phyloP scores from a whole-genome alignment of 2,797 vertebrate genomes.

The Microctenopoma stevenorrisi region DNA sequence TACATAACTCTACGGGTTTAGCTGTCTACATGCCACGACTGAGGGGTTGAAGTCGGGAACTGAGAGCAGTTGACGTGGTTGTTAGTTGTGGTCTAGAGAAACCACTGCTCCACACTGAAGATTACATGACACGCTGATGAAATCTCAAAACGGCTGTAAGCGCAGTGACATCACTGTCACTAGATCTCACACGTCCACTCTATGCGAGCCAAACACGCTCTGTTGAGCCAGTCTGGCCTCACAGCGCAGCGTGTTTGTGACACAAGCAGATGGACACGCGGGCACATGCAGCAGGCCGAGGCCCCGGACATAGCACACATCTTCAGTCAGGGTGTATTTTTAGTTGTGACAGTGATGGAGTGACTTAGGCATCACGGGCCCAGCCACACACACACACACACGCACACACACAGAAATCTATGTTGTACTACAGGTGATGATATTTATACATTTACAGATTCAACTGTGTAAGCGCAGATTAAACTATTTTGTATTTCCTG shows the following conservation, averaged over 20 bases:
- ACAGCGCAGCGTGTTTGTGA: conserved; percentile 18
- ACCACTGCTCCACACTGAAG: too few relatives aligned
- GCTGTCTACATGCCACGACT: too few relatives aligned
- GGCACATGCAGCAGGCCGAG: conserved; percentile 59
- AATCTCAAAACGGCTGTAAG: neutral
- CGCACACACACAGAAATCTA: conserved; percentile 2
- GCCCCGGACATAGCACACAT: conserved; percentile 70
- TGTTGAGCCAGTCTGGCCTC: too few relatives aligned
- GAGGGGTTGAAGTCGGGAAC: too few relatives aligned
- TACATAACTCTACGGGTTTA: too few relatives aligned
- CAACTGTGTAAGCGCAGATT: neutral
- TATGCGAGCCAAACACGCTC: neutral
- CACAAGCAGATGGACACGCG: neutral
- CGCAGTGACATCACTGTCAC: neutral
- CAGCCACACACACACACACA: conserved; percentile 12
- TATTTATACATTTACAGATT: neutral
- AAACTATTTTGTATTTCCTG: conserved; percentile 10
- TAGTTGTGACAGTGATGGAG: conserved; percentile 69
- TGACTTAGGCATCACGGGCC: conserved; percentile 53
- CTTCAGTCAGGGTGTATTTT: conserved; percentile 81
- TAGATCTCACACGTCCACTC: neutral
- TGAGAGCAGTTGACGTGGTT: too few relatives aligned
- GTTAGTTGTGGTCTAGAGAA: too few relatives aligned
- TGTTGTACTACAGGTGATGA: neutral
- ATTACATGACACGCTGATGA: too few relatives aligned